Base-by-base conservation (phyloP, 2,113 vertebrate species). In the Cettia cetti region DNA sequence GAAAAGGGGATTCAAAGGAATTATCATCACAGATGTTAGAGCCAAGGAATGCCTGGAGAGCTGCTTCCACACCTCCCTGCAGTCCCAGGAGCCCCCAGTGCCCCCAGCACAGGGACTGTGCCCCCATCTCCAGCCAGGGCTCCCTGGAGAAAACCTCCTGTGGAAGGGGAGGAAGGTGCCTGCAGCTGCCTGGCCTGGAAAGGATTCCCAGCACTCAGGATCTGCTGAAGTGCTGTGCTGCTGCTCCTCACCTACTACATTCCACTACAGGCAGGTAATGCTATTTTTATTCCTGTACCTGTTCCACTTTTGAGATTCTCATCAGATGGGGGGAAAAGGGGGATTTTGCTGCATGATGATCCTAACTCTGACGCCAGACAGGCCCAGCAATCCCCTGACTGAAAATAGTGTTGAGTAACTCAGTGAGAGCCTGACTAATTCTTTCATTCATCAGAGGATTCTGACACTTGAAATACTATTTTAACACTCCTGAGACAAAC, bases 141-240 rank as follows among this genome's bases (percentile, higher is more conserved):
- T 22, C 5, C 2, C 52, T 2, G 14, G 3, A 11, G 11, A 31
- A 27, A 9, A 6, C 1, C 37, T 30, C 42, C 0, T 13, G 45
- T 1, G 7, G 13, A 33, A 60, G 2, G 5, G 47, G 27, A 52
- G 50, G 31, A 50, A n/a, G 45, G 49, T 5, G 24, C 30, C 70
- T 7, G n/a, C n/a, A n/a, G n/a, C n/a, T n/a, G 54, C 90, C 64
- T 39, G 80, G 71, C 72, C 72, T 45, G 24, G 60, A n/a, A 45
- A n/a, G 60, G 33, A 60, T 30, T 31, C 80, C 68, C 49, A 31
- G 52, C 13, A 33, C 60, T 13, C 64, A 19, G 15, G 42, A 47
- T 11, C n/a, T 28, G 6, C 76, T 40, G 50, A 74, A 64, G 3
- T 13, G 31, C 77, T 44, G 15, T 28, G 10, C 54, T 60, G 60